Conservation (phyloP, 1,140 invertebrate genomes). For the Drosophila kohkoa region DNA sequence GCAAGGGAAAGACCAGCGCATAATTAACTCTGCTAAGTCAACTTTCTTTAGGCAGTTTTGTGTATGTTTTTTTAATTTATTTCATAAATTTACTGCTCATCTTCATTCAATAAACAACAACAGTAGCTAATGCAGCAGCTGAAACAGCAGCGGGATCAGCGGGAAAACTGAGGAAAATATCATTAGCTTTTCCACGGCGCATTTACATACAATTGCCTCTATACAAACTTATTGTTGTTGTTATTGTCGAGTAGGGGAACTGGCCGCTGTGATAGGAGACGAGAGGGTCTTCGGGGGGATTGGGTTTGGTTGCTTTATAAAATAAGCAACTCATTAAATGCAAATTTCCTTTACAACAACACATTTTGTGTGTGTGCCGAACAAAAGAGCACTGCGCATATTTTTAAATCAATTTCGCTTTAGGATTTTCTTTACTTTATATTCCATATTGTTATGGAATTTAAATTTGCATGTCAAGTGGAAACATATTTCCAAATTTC, state of each 20-base stretch:
- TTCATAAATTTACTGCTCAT: conserved; percentile 54
- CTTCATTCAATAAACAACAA: conserved; percentile 26
- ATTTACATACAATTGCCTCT: conserved; percentile 73
- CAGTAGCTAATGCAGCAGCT: conserved; percentile 4
- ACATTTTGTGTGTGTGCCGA: conserved; percentile 52
- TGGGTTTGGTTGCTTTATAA: conserved; percentile 13
- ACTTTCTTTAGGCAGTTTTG: conserved; percentile 58
- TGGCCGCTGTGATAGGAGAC: neutral
- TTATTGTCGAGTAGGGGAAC: conserved; percentile 13
- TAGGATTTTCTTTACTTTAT: conserved; percentile 19
- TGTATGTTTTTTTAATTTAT: conserved; percentile 32
- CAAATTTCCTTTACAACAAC: conserved; percentile 60
- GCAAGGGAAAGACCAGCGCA: conserved; percentile 8
- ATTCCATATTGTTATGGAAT: conserved; percentile 34
- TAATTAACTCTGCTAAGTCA: conserved; percentile 28
- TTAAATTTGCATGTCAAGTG: conserved; percentile 59
- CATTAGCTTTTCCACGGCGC: conserved; percentile 66
- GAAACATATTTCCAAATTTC: conserved; percentile 27
- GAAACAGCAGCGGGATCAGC: neutral
- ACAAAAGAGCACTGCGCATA: conserved; percentile 51
- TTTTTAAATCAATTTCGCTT: conserved; percentile 51
- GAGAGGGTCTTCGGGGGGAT: neutral
- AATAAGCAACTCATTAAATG: conserved; percentile 72
- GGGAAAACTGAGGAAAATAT: conserved; percentile 52
- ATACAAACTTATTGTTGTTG: conserved; percentile 16